Evolutionary conservation across 2,797 vertebrate genomes (phyloP).

Genomic region (Lacerta agilis): DNA sequence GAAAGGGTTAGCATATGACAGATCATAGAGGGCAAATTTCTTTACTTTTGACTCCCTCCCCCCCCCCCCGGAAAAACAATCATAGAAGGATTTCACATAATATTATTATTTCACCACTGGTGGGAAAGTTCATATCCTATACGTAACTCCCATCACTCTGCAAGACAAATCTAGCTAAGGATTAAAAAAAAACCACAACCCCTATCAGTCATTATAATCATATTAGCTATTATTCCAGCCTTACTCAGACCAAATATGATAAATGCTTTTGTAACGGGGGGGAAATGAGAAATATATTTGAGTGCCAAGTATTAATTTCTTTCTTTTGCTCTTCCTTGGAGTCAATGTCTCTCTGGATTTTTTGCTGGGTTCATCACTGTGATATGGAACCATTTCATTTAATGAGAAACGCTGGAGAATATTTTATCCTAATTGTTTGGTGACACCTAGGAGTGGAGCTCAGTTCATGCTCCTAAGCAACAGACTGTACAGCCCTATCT

Average conservation of each 20-base stretch:
- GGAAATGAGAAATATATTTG: background rate
- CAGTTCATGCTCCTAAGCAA: background rate
- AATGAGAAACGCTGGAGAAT: background rate
- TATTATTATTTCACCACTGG: too few species aligned
- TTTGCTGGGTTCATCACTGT: background rate
- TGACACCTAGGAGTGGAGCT: background rate
- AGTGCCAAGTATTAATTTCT: background rate
- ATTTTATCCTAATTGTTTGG: background rate
- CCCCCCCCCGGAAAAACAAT: too few species aligned
- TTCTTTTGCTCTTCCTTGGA: background rate
- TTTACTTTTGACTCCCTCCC: too few species aligned
- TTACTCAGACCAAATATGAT: background rate
- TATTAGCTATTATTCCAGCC: background rate
- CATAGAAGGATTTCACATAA: too few species aligned
- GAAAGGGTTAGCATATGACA: background rate
- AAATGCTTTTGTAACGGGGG: background rate
- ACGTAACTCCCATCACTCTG: background rate
- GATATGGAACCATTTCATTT: background rate
- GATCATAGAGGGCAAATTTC: too few species aligned
- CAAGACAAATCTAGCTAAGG: background rate
- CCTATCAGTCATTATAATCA: background rate
- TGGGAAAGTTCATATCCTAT: background rate
- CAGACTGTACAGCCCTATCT: background rate
- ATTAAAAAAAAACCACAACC: background rate
- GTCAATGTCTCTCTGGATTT: background rate